These are phyloP conservation scores for Falcaria lacertinaria DNA, from an alignment of 2,888 invertebrate species.

Conservation along the genomic window DNA sequence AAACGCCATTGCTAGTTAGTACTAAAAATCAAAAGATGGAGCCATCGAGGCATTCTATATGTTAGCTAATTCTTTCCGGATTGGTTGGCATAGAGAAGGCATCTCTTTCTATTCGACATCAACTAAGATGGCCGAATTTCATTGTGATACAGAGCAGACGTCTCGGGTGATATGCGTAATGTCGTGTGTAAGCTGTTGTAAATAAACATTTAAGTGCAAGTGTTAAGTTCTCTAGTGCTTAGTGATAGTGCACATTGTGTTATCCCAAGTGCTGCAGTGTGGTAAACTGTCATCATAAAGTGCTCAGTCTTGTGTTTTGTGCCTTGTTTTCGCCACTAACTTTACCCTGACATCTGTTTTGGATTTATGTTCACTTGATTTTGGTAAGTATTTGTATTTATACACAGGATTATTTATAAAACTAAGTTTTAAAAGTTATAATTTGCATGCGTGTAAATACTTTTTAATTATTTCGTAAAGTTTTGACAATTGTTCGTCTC, in stretches of 20 bases:
- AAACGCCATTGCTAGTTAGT: not conserved
- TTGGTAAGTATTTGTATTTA: conserved; percentile 51
- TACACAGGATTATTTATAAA: conserved; percentile 9
- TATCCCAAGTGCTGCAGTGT: conserved; percentile 42
- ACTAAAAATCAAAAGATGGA: not conserved
- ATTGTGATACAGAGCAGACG: conserved; percentile 65
- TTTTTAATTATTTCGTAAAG: conserved; percentile 49
- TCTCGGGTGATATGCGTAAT: conserved; percentile 52
- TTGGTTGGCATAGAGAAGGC: conserved; percentile 29
- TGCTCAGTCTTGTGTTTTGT: conserved; percentile 66
- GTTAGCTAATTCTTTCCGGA: conserved; percentile 7
- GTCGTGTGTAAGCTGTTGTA: conserved; percentile 49
- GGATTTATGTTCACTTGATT: conserved; percentile 74
- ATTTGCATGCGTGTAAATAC: conserved; percentile 48
- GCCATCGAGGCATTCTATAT: not conserved
- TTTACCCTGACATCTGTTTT: conserved; percentile 56
- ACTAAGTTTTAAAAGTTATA: conserved; percentile 32
- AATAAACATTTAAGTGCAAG: conserved; percentile 58
- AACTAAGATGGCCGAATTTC: conserved; percentile 70
- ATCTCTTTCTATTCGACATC: conserved; percentile 48
- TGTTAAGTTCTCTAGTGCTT: conserved; percentile 41
- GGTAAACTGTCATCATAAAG: conserved; percentile 40
- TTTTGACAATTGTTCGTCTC: conserved; percentile 60
- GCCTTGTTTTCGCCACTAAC: conserved; percentile 67
- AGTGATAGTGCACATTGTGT: conserved; percentile 56